phyloP scores from a whole-genome alignment of 2,888 invertebrate species.

The Cheilosia soror region DNA sequence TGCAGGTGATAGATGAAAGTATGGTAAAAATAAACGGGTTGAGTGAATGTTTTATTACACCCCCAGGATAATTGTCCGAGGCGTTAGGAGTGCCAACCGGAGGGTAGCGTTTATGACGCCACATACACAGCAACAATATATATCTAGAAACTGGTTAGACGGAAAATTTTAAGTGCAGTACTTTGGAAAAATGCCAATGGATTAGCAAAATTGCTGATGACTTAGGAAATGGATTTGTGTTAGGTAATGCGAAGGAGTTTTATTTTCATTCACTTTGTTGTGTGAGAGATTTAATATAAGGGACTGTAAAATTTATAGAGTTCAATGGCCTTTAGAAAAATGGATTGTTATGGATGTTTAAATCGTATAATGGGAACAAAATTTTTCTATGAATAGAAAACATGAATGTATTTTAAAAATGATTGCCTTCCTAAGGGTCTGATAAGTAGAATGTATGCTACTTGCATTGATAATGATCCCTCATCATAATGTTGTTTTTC shows the following conservation, averaged over 20 bases:
- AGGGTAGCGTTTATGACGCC: constrained; percentile 54
- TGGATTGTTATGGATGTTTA: too few species aligned
- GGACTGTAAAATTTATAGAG: background rate
- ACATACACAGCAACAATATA: constrained; percentile 33
- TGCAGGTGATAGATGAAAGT: constrained; percentile 67
- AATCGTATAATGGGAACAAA: too few species aligned
- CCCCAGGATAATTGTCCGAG: constrained; percentile 49
- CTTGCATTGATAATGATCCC: too few species aligned
- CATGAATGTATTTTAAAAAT: too few species aligned
- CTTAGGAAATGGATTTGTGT: constrained; percentile 58
- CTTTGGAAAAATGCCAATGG: constrained; percentile 62
- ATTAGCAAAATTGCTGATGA: constrained; percentile 62
- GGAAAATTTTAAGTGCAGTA: constrained; percentile 68
- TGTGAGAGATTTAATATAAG: constrained; percentile 3
- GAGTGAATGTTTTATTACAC: constrained; percentile 69
- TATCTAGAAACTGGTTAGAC: constrained; percentile 22
- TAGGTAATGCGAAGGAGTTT: background rate
- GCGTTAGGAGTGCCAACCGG: constrained; percentile 27
- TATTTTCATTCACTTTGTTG: background rate
- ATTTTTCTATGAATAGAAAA: too few species aligned
- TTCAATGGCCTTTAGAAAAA: background rate
- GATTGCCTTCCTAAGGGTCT: too few species aligned
- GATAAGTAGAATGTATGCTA: too few species aligned
- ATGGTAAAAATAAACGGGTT: constrained; percentile 17
- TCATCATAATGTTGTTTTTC: too few species aligned